Evolutionary conservation across 2,888 invertebrate species (phyloP), one percentile per base, ranked within the genome.

Genomic region (Charanyca ferruginea): DNA sequence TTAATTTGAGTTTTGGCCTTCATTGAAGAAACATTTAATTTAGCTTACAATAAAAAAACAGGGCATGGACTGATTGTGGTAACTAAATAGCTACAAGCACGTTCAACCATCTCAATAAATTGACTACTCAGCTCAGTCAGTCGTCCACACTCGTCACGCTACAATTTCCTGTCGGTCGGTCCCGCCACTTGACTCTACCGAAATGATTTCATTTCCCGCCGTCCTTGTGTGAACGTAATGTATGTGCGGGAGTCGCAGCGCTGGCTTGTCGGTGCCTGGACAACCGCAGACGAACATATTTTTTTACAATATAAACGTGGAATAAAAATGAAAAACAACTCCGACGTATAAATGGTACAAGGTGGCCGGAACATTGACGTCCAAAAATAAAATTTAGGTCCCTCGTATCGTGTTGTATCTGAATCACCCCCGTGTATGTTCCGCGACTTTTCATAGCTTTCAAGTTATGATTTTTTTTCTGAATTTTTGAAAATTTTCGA

Each of bases 161-260:
- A 53, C 41, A 42, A 52, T 67, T 51, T 67, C 69, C 69, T 53
- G 66, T 13, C 3, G 32, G 32, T 9, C 9, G 32, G 18, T 9
- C 13, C 11, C 25, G 16, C 42, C 52, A 9, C 41, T 25, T 20
- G 3, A 16, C n/a, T 25, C 28, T 13, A 11, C 13, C 32, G 7
- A 51, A 67, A 68, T 51, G 18, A 59, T 68, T 67, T 68, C 18
- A 67, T 67, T 42, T 66, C 67, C 63, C 53, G 41, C 32, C 22
- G 13, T 38, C 23, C 42, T 32, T 9, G 32, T 53, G 23, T 13
- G 16, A 11, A 23, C 16, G 22, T 38, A 38, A 38, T 11, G 23
- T n/a, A 18, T 6, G 20, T 6, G 9, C 13, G 0, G 16, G 35
- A 11, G 38, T 5, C 32, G 35, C 13, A 13, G 3, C 13, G 38